Evolutionary conservation across 2,888 invertebrate genomes (phyloP).

Genomic region (Lasiommata megera): DNA sequence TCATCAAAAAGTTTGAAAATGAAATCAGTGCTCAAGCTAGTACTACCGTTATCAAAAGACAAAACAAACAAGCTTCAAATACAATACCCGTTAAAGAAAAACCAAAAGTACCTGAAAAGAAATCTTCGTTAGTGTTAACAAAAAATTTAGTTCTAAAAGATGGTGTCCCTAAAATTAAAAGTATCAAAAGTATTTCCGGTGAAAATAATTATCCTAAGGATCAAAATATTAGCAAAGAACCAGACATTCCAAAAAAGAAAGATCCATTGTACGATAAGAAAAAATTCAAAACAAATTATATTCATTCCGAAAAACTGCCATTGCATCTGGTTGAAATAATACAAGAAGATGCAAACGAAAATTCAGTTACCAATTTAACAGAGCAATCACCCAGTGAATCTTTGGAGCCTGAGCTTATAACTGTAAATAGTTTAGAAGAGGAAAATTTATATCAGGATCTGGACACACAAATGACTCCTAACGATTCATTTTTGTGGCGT

Average conservation of each 20-base stretch:
- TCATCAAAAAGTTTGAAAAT: slow-evolving; percentile 75
- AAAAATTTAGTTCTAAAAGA: slow-evolving; percentile 78
- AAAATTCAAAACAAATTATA: slow-evolving; percentile 72
- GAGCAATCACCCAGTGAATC: slow-evolving; percentile 27
- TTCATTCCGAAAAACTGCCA: slow-evolving; percentile 69
- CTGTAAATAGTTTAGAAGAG: slow-evolving; percentile 27
- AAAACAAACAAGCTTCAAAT: slow-evolving; percentile 48
- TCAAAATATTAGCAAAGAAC: slow-evolving; percentile 32
- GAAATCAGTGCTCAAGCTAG: slow-evolving; percentile 66
- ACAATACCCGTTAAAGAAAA: slow-evolving; percentile 65
- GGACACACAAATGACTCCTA: slow-evolving; percentile 76
- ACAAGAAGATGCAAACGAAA: slow-evolving; percentile 67
- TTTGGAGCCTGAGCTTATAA: background rate
- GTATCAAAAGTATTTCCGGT: slow-evolving; percentile 53
- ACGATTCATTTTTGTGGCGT: slow-evolving; percentile 85
- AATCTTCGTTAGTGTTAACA: slow-evolving; percentile 74
- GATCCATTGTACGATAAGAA: slow-evolving; percentile 67
- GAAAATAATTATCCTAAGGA: slow-evolving; percentile 37
- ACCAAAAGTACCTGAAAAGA: slow-evolving; percentile 83
- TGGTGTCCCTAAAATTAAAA: slow-evolving; percentile 76
- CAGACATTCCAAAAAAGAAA: slow-evolving; percentile 49
- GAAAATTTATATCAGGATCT: slow-evolving; percentile 49
- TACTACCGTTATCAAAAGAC: slow-evolving; percentile 60
- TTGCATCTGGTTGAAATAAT: slow-evolving; percentile 72
- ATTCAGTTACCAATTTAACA: slow-evolving; percentile 28